These are phyloP conservation scores for Momotus momota DNA, from an alignment of 2,797 vertebrate species.

Conservation along the genomic window DNA sequence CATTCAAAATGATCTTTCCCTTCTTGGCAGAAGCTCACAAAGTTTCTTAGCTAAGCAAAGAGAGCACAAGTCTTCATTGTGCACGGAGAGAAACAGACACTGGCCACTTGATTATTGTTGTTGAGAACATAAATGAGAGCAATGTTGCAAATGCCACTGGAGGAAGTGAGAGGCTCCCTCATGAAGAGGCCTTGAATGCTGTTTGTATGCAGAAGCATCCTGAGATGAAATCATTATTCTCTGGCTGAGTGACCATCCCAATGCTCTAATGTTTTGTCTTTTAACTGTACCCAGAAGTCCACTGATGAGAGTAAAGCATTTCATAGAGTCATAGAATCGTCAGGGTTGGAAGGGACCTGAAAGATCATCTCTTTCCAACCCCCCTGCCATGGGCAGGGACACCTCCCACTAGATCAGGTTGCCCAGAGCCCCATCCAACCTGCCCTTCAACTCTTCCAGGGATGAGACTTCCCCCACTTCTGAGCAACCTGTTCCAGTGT, in stretches of 20 bases:
- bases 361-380: no score
- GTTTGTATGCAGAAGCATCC: conserved; percentile 57
- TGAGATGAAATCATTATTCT: conserved; percentile 61
- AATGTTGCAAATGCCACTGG: conserved; percentile 59
- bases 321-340: background rate
- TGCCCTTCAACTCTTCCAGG: no score
- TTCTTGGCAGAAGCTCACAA: conserved; percentile 65
- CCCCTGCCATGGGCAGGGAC: no score
- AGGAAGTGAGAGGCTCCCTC: conserved; percentile 60
- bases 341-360: no score
- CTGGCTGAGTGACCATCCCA: background rate
- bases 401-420: no score
- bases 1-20: conserved; percentile 63
- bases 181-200: conserved; percentile 35
- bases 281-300: conserved; percentile 5
- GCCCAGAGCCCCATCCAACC: no score
- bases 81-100: background rate
- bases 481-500: no score
- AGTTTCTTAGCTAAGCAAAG: conserved; percentile 52
- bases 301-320: conserved; percentile 29
- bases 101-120: conserved; percentile 64
- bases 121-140: conserved; percentile 52
- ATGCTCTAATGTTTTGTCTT: background rate
- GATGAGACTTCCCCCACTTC: no score
- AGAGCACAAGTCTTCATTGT: conserved; percentile 64